Base-by-base conservation (phyloP, 2,888 invertebrate genomes). In the Pandemis cinnamomeana region DNA sequence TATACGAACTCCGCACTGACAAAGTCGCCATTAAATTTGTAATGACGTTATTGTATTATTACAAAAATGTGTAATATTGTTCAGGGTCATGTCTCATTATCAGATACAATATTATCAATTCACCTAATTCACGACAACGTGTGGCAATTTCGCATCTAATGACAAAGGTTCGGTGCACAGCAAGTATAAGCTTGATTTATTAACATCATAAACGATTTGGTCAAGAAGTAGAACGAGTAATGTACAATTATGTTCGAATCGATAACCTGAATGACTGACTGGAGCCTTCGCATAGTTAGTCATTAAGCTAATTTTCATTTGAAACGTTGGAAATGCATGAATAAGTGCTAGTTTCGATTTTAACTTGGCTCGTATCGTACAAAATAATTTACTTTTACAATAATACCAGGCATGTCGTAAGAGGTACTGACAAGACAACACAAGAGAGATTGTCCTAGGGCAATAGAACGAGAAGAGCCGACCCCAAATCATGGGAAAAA, bases 181-280 rank as follows among this genome's bases (percentile, higher is more conserved):
- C 15, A 27, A 8, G 11, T n/a, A 2, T 11, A 27, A 11, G 58
- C 27, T 27, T 27, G 11, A 6, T 58, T 58, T 58, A 58, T 58
- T 58, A 27, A 58, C 27, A 58, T n/a, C 36, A 46, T 20, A 48
- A 71, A 66, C 41, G 61, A 55, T 62, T 69, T 63, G 10, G 58
- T 58, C 48, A 7, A 42, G n/a, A 69, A 64, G 42, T 69, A 64
- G 68, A 63, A 63, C 72, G 58, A 58, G 64, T 41, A 69, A 58
- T 72, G 48, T 72, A 46, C 72, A 68, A 72, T 69, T 72, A 72
- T 48, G 41, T 53, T 15, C 42, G 13, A 60, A 67, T 67, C 68
- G 60, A 51, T 67, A 71, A 44, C 55, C 51, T 41, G 42, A 61
- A 69, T 61, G 41, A 60, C 46, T 58, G 48, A 46, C 44, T 48